Percentiles rank a stretch among this genome's conserved stretches.
Evolutionary conservation across 2,797 vertebrate species (phyloP).

Genomic region (Distichodus sexfasciatus): DNA sequence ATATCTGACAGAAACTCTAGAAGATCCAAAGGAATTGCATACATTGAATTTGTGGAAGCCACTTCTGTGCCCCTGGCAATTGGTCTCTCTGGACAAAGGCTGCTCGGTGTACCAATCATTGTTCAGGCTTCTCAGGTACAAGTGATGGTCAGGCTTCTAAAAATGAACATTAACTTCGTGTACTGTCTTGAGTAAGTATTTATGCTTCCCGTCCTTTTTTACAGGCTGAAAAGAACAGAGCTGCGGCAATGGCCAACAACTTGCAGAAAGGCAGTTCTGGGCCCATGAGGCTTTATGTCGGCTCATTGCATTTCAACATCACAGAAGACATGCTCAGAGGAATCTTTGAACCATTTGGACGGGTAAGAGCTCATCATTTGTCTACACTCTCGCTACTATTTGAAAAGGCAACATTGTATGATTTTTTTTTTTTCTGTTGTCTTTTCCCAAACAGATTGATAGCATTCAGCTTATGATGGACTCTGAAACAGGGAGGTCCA

Average conservation of each 20-base stretch:
- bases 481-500: constrained; percentile 90
- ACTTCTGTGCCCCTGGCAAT: constrained; percentile 95
- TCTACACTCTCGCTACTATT: not conserved
- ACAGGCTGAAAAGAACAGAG: constrained; percentile 95
- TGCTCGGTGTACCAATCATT: constrained; percentile 95
- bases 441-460: constrained; percentile 79
- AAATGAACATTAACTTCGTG: not conserved
- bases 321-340: constrained; percentile 97
- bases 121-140: constrained; percentile 94
- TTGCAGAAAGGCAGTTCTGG: constrained; percentile 90
- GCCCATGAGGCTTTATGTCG: constrained; percentile 94
- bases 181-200: not conserved
- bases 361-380: constrained; percentile 69
- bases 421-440: not conserved
- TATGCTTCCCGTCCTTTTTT: not conserved
- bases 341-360: constrained; percentile 95
- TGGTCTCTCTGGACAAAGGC: constrained; percentile 91
- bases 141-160: not conserved
- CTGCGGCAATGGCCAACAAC: constrained; percentile 91
- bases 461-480: constrained; percentile 99
- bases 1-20: constrained; percentile 98
- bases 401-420: not conserved
- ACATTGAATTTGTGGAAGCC: constrained; percentile 95
- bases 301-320: constrained; percentile 96
- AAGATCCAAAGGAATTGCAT: constrained; percentile 96